Evolutionary conservation across 2,888 invertebrate genomes (phyloP).

Genomic region (Erebia ligea): DNA sequence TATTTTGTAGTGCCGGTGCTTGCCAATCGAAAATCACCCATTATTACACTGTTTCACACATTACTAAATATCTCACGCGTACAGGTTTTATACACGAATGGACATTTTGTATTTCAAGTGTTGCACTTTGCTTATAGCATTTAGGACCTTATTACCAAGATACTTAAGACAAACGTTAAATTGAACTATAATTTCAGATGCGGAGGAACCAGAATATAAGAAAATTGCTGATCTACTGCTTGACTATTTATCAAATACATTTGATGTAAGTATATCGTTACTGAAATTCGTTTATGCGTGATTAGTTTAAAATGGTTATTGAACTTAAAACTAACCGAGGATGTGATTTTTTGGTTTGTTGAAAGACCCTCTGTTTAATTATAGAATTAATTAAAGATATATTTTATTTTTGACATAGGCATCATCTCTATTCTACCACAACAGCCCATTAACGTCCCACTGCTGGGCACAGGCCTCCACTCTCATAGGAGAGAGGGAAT

Average conservation of each 20-base stretch:
- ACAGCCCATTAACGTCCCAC: no score
- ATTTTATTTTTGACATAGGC: no score
- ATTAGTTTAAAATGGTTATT: no score
- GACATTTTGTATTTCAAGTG: neutral
- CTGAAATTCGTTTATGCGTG: neutral
- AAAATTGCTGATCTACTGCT: conserved; percentile 68
- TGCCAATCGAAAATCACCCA: neutral
- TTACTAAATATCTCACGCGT: neutral
- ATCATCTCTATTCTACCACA: no score
- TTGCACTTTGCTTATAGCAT: neutral
- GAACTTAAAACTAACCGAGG: no score
- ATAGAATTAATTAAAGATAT: no score
- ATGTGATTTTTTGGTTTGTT: no score
- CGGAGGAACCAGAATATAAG: conserved; percentile 73
- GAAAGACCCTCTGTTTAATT: no score
- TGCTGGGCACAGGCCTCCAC: no score
- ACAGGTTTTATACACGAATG: neutral
- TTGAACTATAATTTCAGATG: conserved; percentile 50
- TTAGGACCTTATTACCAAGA: neutral
- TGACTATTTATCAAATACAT: conserved; percentile 67
- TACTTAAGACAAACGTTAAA: neutral
- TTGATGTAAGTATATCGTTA: conserved; percentile 64
- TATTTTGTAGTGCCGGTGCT: neutral
- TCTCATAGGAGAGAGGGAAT: no score
- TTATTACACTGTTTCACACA: neutral